These are phyloP conservation scores for Agriotes lineatus DNA, from an alignment of 2,888 invertebrate genomes.

Conservation along the genomic window DNA sequence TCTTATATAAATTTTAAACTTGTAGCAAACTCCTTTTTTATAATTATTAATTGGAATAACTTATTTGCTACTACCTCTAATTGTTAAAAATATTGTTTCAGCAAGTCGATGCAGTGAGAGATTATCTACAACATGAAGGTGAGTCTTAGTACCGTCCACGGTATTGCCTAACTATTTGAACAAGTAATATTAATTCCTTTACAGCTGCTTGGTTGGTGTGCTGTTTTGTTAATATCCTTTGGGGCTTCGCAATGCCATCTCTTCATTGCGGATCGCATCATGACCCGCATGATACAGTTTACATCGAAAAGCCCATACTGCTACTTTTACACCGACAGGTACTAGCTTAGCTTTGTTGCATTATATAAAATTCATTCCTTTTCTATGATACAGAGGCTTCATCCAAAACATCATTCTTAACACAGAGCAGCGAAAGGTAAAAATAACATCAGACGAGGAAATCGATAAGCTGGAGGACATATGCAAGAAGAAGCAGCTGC, in stretches of 20 bases:
- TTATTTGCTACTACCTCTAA: no score
- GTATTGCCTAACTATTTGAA: no score
- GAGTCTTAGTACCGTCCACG: no score
- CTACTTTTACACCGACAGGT: conserved; percentile 72
- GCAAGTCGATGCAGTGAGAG: no score
- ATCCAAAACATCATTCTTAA: conserved; percentile 73
- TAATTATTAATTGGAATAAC: no score
- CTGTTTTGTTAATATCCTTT: neutral
- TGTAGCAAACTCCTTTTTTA: no score
- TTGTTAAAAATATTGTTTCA: no score
- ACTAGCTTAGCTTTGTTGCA: conserved; percentile 25
- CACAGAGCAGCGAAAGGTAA: conserved; percentile 70
- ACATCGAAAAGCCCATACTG: conserved; percentile 73
- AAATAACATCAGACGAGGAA: conserved; percentile 73
- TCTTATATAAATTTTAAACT: no score
- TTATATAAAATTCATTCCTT: no score
- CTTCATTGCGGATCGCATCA: conserved; percentile 72
- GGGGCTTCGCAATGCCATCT: neutral
- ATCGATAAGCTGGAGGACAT: conserved; percentile 71
- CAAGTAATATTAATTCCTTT: neutral
- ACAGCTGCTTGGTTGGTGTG: neutral
- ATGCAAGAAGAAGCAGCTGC: conserved; percentile 63
- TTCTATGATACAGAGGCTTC: conserved; percentile 66
- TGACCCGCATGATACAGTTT: conserved; percentile 75
- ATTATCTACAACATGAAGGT: no score